Percentiles rank a stretch among this genome's conserved stretches.
phyloP scores from a whole-genome alignment of 1,140 invertebrate genomes.

The Danaus plexippus region DNA sequence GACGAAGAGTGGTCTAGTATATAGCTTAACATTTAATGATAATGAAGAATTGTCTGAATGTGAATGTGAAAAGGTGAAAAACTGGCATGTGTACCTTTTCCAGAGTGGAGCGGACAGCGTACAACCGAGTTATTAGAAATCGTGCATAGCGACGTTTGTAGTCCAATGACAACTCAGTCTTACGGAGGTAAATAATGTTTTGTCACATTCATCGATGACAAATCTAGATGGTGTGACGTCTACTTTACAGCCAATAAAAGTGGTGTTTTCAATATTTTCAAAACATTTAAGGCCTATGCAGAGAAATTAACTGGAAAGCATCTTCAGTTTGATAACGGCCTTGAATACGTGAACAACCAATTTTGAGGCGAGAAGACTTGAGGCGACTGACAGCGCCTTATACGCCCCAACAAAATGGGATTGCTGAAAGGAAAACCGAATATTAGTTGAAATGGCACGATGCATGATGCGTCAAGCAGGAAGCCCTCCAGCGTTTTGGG shows the following conservation, averaged over 20 bases:
- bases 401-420: slow-evolving; percentile 11
- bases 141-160: slow-evolving; percentile 22
- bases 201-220: slow-evolving; percentile 28
- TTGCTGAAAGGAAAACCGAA: no score
- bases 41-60: no score
- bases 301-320: slow-evolving; percentile 22
- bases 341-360: slow-evolving; percentile 22
- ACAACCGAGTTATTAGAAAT: no score
- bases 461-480: no score
- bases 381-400: slow-evolving; percentile 7
- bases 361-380: slow-evolving; percentile 19
- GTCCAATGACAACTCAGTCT: slow-evolving; percentile 22
- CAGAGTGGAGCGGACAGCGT: no score
- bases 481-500: no score
- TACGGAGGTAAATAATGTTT: slow-evolving; percentile 24
- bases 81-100: no score
- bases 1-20: no score
- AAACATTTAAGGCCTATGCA: slow-evolving; percentile 22
- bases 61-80: no score
- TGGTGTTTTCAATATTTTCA: slow-evolving; percentile 20
- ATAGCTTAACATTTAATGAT: no score
- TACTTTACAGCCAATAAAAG: slow-evolving; percentile 23
- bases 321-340: slow-evolving; percentile 25
- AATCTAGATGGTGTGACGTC: slow-evolving; percentile 23
- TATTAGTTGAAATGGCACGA: no score